phyloP scores from a whole-genome alignment of 2,113 vertebrate species.

The Myotis brandtii region DNA sequence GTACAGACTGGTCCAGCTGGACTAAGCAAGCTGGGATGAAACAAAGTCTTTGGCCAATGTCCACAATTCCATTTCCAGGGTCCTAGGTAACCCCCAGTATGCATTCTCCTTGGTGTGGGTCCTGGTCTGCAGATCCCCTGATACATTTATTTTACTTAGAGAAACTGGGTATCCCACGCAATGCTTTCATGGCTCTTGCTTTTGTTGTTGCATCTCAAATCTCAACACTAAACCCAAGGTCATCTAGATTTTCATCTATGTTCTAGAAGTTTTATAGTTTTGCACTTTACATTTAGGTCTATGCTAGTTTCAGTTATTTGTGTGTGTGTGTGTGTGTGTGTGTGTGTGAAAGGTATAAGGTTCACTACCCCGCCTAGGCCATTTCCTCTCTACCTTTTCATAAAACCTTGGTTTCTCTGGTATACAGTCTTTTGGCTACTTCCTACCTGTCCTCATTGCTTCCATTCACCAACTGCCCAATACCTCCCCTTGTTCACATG shows the following conservation, averaged over 20 bases:
- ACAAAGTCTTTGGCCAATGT: neutral
- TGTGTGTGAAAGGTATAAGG: neutral
- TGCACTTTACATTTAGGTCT: neutral
- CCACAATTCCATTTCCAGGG: neutral
- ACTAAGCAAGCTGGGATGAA: neutral
- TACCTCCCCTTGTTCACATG: neutral
- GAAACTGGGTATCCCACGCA: neutral
- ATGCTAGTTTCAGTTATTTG: neutral
- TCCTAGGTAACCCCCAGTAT: neutral
- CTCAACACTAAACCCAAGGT: neutral
- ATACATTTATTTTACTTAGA: neutral
- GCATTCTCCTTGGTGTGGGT: neutral
- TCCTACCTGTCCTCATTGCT: neutral
- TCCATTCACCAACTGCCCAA: neutral
- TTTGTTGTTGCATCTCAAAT: neutral
- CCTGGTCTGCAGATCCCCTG: neutral
- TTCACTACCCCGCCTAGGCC: neutral
- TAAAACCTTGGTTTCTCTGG: neutral
- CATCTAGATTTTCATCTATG: neutral
- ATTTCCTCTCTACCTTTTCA: neutral
- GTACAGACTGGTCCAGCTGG: neutral
- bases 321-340: neutral
- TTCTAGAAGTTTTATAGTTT: constrained; percentile 28
- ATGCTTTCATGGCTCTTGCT: neutral
- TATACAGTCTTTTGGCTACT: neutral